These are phyloP conservation scores for Trimorus sp. DNA, from an alignment of 2,888 invertebrate genomes.

Conservation along the genomic window DNA sequence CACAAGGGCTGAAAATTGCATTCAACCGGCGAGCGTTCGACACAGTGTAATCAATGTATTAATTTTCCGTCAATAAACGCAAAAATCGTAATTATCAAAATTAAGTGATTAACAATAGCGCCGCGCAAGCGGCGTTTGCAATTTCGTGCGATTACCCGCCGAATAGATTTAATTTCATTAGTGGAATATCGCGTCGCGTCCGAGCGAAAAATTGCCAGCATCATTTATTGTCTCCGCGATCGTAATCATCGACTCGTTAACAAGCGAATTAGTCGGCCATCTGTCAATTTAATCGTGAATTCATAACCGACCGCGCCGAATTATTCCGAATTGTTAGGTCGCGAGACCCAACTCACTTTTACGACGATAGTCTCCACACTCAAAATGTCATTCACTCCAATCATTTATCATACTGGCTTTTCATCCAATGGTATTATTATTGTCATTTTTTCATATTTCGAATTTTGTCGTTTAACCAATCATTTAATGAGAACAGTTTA, in stretches of 20 bases:
- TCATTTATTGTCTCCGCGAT: constrained; percentile 7
- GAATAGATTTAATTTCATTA: constrained; percentile 48
- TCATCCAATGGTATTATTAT: too few species aligned
- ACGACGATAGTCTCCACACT: too few species aligned
- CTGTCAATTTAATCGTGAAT: constrained; percentile 28
- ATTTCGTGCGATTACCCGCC: constrained; percentile 37
- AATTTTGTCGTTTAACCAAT: too few species aligned
- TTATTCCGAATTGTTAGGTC: too few species aligned
- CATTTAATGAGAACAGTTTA: too few species aligned
- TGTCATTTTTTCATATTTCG: too few species aligned
- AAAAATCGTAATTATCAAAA: constrained; percentile 60
- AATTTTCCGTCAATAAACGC: constrained; percentile 46
- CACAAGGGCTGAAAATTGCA: constrained; percentile 56
- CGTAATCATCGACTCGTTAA: constrained; percentile 15
- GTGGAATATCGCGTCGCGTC: constrained; percentile 18
- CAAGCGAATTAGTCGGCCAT: neutral
- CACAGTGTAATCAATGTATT: constrained; percentile 51
- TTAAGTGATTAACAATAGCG: constrained; percentile 58
- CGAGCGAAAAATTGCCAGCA: neutral
- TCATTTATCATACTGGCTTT: too few species aligned
- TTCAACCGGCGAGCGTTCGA: constrained; percentile 27
- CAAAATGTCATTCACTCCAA: too few species aligned
- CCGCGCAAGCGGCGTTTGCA: constrained; percentile 46
- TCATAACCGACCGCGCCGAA: constrained; percentile 8
- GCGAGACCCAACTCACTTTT: too few species aligned